Percentiles rank a stretch among this genome's conserved stretches.
Evolutionary conservation across 2,113 vertebrate genomes (phyloP).

Genomic region (Halcyon malimbica): DNA sequence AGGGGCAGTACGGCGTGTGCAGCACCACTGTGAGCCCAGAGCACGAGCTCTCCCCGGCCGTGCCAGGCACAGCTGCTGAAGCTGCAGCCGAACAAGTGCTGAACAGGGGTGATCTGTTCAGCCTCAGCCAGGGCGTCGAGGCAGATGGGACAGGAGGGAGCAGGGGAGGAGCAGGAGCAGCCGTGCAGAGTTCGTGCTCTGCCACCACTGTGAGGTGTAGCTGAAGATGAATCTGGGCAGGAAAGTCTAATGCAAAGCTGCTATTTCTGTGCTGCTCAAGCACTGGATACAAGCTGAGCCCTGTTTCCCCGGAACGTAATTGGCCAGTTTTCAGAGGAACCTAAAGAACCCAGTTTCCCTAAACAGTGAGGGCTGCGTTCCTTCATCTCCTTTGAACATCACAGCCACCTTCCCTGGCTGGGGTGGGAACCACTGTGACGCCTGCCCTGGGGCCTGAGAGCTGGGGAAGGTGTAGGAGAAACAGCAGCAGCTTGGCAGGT

Average conservation of each 20-base stretch:
- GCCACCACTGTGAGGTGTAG: background rate
- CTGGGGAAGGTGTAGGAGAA: background rate
- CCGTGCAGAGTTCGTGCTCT: background rate
- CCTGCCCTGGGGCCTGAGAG: background rate
- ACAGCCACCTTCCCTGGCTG: background rate
- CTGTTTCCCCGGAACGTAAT: background rate
- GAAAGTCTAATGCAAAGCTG: background rate
- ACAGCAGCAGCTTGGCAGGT: background rate
- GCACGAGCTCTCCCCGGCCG: accelerated
- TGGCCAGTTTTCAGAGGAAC: background rate
- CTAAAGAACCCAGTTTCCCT: background rate
- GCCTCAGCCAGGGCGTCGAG: background rate
- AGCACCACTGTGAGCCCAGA: background rate
- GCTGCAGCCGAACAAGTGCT: background rate
- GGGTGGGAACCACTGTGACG: background rate
- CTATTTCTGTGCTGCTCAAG: background rate
- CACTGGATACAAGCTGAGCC: background rate
- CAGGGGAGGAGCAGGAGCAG: background rate
- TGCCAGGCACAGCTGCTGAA: background rate
- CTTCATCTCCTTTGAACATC: background rate
- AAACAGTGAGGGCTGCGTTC: background rate
- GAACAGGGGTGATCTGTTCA: background rate
- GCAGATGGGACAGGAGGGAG: background rate
- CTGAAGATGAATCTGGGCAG: background rate
- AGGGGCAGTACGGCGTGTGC: accelerated